Conservation (phyloP, 1,140 invertebrate genomes). For the Lysiphlebus fabarum region DNA sequence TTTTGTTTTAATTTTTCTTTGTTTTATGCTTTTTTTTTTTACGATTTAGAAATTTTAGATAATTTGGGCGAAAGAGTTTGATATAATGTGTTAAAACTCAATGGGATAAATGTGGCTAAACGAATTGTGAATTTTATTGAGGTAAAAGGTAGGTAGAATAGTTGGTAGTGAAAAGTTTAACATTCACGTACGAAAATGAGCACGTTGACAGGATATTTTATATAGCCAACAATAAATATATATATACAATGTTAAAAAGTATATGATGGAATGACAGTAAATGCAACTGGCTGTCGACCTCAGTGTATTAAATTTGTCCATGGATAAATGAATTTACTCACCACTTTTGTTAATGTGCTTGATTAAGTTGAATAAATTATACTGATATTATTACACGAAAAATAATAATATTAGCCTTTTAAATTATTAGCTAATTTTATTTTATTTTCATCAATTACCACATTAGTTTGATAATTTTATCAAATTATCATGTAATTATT, state of each 20-base stretch:
- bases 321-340: constrained; percentile 31
- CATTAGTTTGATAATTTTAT: background rate
- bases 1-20: too few relatives aligned
- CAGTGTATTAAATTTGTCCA: constrained; percentile 17
- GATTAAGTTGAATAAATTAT: constrained; percentile 41
- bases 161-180: too few relatives aligned
- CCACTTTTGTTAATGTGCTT: constrained; percentile 31
- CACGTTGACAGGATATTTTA: background rate
- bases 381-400: constrained; percentile 36
- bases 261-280: background rate
- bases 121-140: constrained; percentile 5
- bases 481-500: background rate
- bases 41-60: too few relatives aligned
- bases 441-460: constrained; percentile 30
- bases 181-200: constrained; percentile 6
- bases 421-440: constrained; percentile 35
- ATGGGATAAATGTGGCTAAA: background rate
- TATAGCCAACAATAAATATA: too few relatives aligned
- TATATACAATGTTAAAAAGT: too few relatives aligned
- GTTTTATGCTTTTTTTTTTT: too few relatives aligned
- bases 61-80: too few relatives aligned
- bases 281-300: background rate
- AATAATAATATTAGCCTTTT: constrained; percentile 36
- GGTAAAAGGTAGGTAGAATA: background rate
- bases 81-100: background rate